Evolutionary conservation across 2,113 vertebrate genomes (phyloP).

Genomic region (Coracopsis vasa): DNA sequence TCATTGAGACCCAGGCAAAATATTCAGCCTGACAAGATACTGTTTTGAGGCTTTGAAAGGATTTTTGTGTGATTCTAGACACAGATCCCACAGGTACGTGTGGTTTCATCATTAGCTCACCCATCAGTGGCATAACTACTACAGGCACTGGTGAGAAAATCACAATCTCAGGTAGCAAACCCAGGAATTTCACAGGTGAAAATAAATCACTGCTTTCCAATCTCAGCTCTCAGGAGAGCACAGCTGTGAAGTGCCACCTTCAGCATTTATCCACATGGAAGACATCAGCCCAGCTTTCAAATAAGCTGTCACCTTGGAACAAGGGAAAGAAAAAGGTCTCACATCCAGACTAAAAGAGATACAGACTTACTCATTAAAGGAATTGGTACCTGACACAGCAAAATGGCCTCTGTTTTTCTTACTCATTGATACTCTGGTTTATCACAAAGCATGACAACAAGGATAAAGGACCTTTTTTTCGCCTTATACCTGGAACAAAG

Average conservation of each 20-base stretch:
- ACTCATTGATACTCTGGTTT: background rate
- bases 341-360: background rate
- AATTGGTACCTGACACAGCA: background rate
- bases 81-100: background rate
- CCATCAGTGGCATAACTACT: background rate
- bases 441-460: background rate
- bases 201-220: background rate
- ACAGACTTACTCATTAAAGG: background rate
- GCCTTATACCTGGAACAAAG: background rate
- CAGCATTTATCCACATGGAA: background rate
- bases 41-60: background rate
- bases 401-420: background rate
- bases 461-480: background rate
- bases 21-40: background rate
- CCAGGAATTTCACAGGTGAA: slow-evolving; percentile 1
- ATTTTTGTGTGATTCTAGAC: background rate
- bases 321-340: background rate
- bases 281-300: background rate
- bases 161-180: background rate
- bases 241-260: slow-evolving; percentile 32
- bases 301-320: background rate
- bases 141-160: background rate
- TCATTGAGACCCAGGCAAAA: background rate
- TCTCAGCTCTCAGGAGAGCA: background rate
- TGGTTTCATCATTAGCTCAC: background rate